phyloP scores from a whole-genome alignment of 2,888 invertebrate species.

The Drosophila maculinotata region DNA sequence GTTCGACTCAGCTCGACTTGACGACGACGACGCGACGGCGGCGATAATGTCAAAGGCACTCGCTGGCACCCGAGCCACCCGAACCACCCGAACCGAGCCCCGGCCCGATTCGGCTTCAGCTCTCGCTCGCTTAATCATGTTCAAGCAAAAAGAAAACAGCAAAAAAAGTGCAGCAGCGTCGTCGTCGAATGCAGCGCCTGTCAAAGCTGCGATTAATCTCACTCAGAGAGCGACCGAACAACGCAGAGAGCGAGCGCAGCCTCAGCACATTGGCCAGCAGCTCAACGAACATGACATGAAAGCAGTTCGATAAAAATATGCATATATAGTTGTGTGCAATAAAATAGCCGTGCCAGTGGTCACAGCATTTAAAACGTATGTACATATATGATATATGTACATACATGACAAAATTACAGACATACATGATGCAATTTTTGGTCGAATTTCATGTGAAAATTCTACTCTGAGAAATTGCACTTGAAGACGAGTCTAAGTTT shows the following conservation, averaged over 20 bases:
- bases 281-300: constrained; percentile 3
- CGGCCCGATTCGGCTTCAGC: constrained; percentile 20
- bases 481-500: no score
- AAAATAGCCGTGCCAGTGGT: neutral
- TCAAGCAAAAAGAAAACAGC: constrained; percentile 20
- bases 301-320: neutral
- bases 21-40: constrained; percentile 33
- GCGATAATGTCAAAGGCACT: constrained; percentile 74
- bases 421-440: no score
- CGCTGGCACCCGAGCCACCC: constrained; percentile 23
- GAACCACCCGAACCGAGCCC: constrained; percentile 23
- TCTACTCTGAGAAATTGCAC: no score
- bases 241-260: constrained; percentile 31
- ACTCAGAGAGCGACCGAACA: constrained; percentile 68
- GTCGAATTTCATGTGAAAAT: no score
- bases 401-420: no score
- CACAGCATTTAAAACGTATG: no score
- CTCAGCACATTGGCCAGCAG: constrained; percentile 27
- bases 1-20: constrained; percentile 27
- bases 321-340: no score
- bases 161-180: constrained; percentile 60
- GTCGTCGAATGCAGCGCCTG: constrained; percentile 71
- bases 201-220: constrained; percentile 83
- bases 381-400: no score
- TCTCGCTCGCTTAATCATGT: constrained; percentile 65